Conservation (phyloP, 1,140 invertebrate species). For the Drosophila serrata region DNA sequence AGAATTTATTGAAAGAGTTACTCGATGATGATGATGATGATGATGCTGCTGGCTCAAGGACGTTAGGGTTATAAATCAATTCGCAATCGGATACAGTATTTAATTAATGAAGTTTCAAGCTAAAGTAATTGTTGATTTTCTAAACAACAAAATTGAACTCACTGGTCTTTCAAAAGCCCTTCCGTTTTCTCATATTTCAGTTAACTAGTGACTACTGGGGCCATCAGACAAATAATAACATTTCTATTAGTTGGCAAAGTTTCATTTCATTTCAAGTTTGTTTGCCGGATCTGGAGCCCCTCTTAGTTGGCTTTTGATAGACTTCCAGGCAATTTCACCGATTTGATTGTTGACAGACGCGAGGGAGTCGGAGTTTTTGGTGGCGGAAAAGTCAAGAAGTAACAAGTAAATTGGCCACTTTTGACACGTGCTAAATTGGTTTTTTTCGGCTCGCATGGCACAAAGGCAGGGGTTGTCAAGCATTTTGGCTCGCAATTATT, state of each 20-base stretch:
- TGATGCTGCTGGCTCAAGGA: conserved; percentile 25
- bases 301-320: conserved; percentile 44
- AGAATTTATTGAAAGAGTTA: conserved; percentile 29
- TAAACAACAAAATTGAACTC: conserved; percentile 22
- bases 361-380: conserved; percentile 11
- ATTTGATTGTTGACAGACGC: conserved; percentile 71
- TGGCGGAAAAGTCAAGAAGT: conserved; percentile 23
- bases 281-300: conserved; percentile 29
- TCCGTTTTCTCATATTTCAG: conserved; percentile 29
- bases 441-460: conserved; percentile 44
- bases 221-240: conserved; percentile 70
- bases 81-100: conserved; percentile 11
- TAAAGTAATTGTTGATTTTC: conserved; percentile 16
- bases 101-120: conserved; percentile 36
- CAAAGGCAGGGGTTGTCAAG: conserved; percentile 39
- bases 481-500: conserved; percentile 29
- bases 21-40: conserved; percentile 11
- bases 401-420: conserved; percentile 72
- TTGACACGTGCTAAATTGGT: conserved; percentile 74
- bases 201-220: conserved; percentile 20
- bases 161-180: conserved; percentile 12
- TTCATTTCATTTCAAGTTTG: conserved; percentile 58
- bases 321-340: conserved; percentile 79
- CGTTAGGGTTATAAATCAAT: conserved; percentile 25
- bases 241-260: conserved; percentile 75